Evolutionary conservation across 1,140 invertebrate genomes (phyloP).

Genomic region (Zaprionus ghesquierei): DNA sequence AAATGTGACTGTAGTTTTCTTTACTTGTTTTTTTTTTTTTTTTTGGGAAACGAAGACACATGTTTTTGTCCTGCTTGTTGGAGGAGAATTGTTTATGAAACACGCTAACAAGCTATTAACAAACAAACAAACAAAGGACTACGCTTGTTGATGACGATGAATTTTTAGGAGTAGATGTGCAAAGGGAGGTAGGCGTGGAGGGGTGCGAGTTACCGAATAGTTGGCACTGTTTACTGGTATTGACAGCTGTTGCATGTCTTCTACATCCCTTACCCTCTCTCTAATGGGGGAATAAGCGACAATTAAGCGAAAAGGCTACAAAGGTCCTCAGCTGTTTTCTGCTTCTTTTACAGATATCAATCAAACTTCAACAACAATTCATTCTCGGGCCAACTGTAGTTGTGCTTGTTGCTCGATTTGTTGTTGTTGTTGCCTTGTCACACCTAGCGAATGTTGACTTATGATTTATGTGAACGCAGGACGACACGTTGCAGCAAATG

Average conservation of each 20-base stretch:
- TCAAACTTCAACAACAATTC: conserved; percentile 48
- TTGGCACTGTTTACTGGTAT: conserved; percentile 2
- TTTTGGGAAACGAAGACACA: conserved; percentile 44
- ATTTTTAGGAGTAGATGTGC: conserved; percentile 2
- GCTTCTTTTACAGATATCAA: conserved; percentile 29
- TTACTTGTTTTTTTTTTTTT: neutral
- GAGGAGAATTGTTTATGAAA: conserved; percentile 77
- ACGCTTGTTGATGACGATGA: conserved; percentile 45
- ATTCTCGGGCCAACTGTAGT: conserved; percentile 21
- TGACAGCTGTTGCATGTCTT: conserved; percentile 41
- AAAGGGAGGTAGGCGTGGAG: neutral
- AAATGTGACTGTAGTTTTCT: too few species aligned
- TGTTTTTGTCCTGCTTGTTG: conserved; percentile 55
- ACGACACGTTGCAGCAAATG: conserved; percentile 35
- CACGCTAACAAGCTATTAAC: conserved; percentile 80
- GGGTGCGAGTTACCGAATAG: neutral
- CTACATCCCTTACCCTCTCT: neutral
- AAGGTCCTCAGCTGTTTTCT: neutral
- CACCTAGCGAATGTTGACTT: conserved; percentile 36
- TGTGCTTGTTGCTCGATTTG: neutral
- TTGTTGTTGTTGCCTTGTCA: conserved; percentile 6
- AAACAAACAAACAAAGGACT: conserved; percentile 73
- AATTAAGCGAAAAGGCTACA: conserved; percentile 42
- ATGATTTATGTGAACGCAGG: conserved; percentile 10
- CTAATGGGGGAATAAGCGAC: conserved; percentile 32